phyloP scores from a whole-genome alignment of 2,888 invertebrate genomes.

The Tinea semifulvella region DNA sequence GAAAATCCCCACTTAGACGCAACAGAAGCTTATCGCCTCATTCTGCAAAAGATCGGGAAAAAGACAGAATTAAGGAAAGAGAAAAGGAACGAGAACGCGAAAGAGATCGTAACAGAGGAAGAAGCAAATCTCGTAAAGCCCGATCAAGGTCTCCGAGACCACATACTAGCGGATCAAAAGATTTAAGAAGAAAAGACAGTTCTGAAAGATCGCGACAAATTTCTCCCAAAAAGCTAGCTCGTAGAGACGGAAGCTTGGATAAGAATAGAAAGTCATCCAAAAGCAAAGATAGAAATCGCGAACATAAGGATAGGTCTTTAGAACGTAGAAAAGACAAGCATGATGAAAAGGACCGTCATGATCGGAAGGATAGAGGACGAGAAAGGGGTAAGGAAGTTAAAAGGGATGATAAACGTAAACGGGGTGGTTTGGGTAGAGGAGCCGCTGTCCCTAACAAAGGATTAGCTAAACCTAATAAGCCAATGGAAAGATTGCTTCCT shows the following conservation, averaged over 20 bases:
- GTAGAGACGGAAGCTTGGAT: conserved; percentile 48
- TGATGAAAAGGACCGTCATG: conserved; percentile 68
- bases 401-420: conserved; percentile 56
- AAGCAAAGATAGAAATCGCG: conserved; percentile 60
- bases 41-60: conserved; percentile 51
- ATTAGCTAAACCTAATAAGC: conserved; percentile 69
- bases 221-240: conserved; percentile 54
- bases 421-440: conserved; percentile 59
- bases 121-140: conserved; percentile 58
- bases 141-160: conserved; percentile 53
- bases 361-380: conserved; percentile 76
- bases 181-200: conserved; percentile 52
- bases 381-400: conserved; percentile 65
- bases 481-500: conserved; percentile 70
- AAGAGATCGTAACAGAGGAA: conserved; percentile 54
- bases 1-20: conserved; percentile 54
- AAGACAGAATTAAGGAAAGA: conserved; percentile 35
- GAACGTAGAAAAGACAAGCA: conserved; percentile 62
- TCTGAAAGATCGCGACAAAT: conserved; percentile 58
- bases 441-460: conserved; percentile 56
- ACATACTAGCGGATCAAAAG: conserved; percentile 47
- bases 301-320: conserved; percentile 54
- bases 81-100: conserved; percentile 61
- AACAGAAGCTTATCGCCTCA: conserved; percentile 50
- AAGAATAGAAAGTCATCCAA: conserved; percentile 48